Base-by-base conservation (phyloP, 2,113 vertebrate genomes). In the Zosterops japonicus region DNA sequence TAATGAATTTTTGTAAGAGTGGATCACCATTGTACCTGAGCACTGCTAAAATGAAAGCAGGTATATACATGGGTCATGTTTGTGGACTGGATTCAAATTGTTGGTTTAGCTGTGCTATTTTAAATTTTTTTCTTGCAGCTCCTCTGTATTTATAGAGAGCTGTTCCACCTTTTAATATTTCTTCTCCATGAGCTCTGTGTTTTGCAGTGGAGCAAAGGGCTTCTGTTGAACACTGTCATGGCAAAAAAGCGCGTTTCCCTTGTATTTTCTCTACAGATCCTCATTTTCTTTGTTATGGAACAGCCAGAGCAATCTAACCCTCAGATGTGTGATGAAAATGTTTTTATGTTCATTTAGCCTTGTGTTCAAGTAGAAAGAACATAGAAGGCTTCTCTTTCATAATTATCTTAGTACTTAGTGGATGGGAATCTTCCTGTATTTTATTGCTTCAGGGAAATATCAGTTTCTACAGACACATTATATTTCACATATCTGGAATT, bases 221-320 rank as follows among this genome's bases (percentile, higher is more conserved):
- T 84, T 63, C 42, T 2, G 0, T 8, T 86, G 39, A 61, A 35
- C 3, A 0, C 6, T 33, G 1, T 22, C 16, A 35, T 50, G 31
- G n/a, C 13, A 65, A 31, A 75, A 36, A 47, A 61, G 14, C 36
- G 28, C 0, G 0, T 61, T 68, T 76, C 41, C 31, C 22, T 78
- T 59, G 5, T 14, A 4, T 67, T 85, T 91, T 47, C 27, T 46
- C 10, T 63, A 7, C 18, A 50, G 31, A 33, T 47, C 25, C 31
- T 3, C 8, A 9, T 95, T 79, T 85, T 65, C 29, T 60, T 68
- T 33, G 6, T 72, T 80, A 31, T 52, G 19, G 52, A 83, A 46
- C 14, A 76, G 8, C 44, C 53, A 85, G 71, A 83, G 28, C 21
- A 36, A 20, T 76, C 41, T 59, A 77, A 72, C 16, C 12, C 39